Evolutionary conservation across 2,888 invertebrate species (phyloP).

Genomic region (Melanchra persicariae): DNA sequence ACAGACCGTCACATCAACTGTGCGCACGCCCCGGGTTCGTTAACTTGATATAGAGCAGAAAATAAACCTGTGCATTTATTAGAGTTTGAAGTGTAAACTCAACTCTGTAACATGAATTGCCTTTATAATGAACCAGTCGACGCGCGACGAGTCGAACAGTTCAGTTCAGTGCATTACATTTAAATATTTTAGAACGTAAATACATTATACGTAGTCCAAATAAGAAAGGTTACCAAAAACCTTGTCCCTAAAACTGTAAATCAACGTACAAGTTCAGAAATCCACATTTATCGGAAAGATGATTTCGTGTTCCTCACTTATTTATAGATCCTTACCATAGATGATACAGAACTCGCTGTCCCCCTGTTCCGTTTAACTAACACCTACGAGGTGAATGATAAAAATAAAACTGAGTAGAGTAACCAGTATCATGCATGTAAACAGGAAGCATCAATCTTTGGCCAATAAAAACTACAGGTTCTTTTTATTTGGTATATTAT

Average conservation of each 20-base stretch:
- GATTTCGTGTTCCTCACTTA: slow-evolving; percentile 6
- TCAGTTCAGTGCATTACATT: not conserved
- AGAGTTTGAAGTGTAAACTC: not conserved
- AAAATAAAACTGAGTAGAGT: slow-evolving; percentile 37
- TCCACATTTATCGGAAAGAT: slow-evolving; percentile 2
- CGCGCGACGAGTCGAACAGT: not conserved
- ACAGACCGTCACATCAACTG: slow-evolving; percentile 11
- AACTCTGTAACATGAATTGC: no score
- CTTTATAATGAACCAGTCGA: not conserved
- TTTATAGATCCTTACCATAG: slow-evolving; percentile 11
- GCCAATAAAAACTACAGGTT: slow-evolving; percentile 8
- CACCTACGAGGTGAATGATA: slow-evolving; percentile 44
- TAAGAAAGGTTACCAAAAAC: not conserved
- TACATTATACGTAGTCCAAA: not conserved
- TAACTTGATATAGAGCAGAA: slow-evolving; percentile 21
- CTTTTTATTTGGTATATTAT: not conserved
- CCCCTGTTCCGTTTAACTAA: slow-evolving; percentile 28
- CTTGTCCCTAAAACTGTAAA: not conserved
- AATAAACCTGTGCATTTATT: slow-evolving; percentile 13
- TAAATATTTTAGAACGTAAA: not conserved
- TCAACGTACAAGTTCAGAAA: not conserved
- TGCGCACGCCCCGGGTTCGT: slow-evolving; percentile 2
- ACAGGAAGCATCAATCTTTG: slow-evolving; percentile 38
- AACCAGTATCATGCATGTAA: slow-evolving; percentile 19
- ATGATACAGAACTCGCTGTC: slow-evolving; percentile 25